These are phyloP conservation scores for Bergia sp. DNA, from an alignment of 92 coral and sea anemone species.

Conservation along the genomic window DNA sequence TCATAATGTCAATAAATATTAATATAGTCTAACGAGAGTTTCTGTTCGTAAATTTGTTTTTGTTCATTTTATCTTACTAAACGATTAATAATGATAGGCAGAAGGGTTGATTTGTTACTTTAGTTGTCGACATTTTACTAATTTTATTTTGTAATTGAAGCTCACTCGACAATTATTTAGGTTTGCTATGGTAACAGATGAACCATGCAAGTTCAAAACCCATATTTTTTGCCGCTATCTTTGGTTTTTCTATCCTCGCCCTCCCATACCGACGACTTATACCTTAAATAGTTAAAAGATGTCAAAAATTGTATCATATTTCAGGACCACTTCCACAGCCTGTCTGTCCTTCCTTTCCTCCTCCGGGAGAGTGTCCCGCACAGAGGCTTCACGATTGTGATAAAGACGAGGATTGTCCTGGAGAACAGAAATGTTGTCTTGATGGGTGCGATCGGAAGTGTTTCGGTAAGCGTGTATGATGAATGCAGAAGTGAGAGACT, in stretches of 20 bases:
- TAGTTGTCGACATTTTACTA: too few relatives aligned
- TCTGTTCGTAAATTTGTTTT: too few relatives aligned
- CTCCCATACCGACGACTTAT: not conserved
- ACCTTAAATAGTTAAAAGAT: not conserved
- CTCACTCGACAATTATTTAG: too few relatives aligned
- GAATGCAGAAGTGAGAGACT: too few relatives aligned
- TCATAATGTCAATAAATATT: too few relatives aligned
- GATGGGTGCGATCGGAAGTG: constrained; percentile 24
- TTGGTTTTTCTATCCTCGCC: not conserved
- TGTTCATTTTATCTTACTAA: too few relatives aligned
- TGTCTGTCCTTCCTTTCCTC: not conserved
- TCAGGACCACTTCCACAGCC: constrained; percentile 5
- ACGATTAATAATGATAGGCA: too few relatives aligned
- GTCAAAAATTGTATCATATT: not conserved
- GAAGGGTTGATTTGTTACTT: too few relatives aligned
- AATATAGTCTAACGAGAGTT: too few relatives aligned
- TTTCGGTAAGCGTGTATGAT: not conserved
- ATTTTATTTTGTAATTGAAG: too few relatives aligned
- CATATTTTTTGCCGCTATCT: not conserved
- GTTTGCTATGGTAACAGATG: not conserved
- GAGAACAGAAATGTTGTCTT: constrained; percentile 1
- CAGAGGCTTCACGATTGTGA: not conserved
- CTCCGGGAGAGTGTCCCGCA: constrained; percentile 7
- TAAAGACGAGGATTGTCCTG: not conserved
- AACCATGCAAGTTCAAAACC: not conserved